Evolutionary conservation across 2,797 vertebrate species (phyloP).

Genomic region (Mareca strepera): DNA sequence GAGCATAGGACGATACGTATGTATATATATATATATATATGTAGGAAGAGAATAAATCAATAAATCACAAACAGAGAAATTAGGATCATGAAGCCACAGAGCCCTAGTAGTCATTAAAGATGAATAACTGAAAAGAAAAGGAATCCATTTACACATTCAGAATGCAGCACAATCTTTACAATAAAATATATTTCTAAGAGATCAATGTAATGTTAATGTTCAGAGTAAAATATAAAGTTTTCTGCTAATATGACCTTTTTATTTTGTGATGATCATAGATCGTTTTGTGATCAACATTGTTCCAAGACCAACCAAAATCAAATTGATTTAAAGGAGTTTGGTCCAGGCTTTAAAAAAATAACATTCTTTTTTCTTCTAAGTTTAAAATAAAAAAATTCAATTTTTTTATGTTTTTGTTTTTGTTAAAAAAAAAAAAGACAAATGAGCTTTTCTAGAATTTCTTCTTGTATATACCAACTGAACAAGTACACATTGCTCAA

Average conservation of each 20-base stretch:
- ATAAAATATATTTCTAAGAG: not conserved
- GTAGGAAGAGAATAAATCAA: constrained; percentile 39
- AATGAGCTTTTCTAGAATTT: not conserved
- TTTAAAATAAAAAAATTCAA: not conserved
- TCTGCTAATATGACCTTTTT: not conserved
- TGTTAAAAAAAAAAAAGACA: not conserved
- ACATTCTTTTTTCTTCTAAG: not conserved
- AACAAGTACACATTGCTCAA: not conserved
- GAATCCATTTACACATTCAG: not conserved
- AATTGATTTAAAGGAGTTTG: not conserved
- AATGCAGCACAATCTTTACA: not conserved
- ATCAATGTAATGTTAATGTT: not conserved
- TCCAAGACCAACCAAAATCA: not conserved
- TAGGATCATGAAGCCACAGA: not conserved
- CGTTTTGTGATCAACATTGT: not conserved
- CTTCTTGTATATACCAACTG: not conserved
- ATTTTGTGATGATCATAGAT: not conserved
- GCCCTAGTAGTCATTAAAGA: not conserved
- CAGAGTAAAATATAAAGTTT: not conserved
- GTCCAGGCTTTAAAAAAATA: not conserved
- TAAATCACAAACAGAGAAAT: constrained; percentile 50
- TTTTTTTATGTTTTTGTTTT: not conserved
- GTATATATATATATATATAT: too few relatives aligned
- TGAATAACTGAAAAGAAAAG: constrained; percentile 1
- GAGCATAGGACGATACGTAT: not conserved